A percentile compares a stretch with the other conserved stretches of the same genome.
Conservation (phyloP, 2,113 vertebrate genomes). For the Diglossa brunneiventris region DNA sequence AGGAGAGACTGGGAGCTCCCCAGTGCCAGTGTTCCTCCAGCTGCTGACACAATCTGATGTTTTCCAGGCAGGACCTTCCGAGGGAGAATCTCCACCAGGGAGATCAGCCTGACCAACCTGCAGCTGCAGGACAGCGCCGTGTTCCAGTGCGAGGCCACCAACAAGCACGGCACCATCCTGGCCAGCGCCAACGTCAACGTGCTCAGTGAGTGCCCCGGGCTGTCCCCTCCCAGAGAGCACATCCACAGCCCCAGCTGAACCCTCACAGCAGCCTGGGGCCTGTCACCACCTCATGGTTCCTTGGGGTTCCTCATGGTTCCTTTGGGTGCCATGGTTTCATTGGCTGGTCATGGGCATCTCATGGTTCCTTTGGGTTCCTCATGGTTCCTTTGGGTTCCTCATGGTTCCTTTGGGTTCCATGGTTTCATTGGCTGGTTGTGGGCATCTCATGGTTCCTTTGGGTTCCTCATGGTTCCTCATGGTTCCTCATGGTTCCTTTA, state of each 20-base stretch:
- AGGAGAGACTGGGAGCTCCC: neutral
- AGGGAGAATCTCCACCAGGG: slow-evolving; percentile 63
- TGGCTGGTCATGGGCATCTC: too few relatives aligned
- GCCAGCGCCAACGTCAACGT: slow-evolving; percentile 89
- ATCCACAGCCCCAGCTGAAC: accelerated
- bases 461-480: neutral
- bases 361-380: too few relatives aligned
- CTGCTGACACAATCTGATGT: neutral
- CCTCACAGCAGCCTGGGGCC: neutral
- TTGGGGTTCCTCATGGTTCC: neutral
- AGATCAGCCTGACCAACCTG: slow-evolving; percentile 82
- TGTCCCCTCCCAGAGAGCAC: neutral
- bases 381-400: too few relatives aligned
- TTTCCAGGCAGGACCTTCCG: slow-evolving; percentile 59
- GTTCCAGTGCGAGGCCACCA: slow-evolving; percentile 91
- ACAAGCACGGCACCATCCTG: slow-evolving; percentile 86
- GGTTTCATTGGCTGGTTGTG: too few relatives aligned
- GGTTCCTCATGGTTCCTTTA: neutral
- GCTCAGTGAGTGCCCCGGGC: slow-evolving; percentile 77
- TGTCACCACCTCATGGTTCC: accelerated
- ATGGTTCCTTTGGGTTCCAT: too few relatives aligned
- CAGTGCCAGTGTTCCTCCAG: accelerated
- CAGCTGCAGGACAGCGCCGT: slow-evolving; percentile 86
- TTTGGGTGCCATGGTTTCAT: neutral
- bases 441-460: neutral